Base-by-base conservation (phyloP, 2,113 vertebrate species). In the Cisticola juncidis region DNA sequence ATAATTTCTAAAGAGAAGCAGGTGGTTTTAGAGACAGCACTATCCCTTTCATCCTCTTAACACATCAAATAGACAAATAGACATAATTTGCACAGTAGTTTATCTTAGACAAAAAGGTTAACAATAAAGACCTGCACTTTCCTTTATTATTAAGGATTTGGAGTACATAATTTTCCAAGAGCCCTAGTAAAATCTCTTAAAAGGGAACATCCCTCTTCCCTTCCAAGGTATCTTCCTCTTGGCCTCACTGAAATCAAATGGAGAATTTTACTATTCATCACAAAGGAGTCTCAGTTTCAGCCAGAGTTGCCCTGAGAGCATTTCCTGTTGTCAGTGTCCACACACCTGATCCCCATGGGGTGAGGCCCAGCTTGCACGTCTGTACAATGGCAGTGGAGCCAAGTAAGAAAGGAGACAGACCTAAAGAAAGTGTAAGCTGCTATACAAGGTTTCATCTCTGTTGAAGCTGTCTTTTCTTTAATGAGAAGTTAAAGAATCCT, bases 401-500 rank as follows among this genome's bases (percentile, higher is more conserved):
- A 19, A 80, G n/a, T 25, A 62, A 62, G 69, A 78, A 86, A 91
- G 38, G 33, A 86, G 58, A 50, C 1, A 11, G 23, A 74, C 36
- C 7, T 57, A 38, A 68, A 74, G 36, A 81, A 77, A 80, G 78
- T 25, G 12, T 66, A 54, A 66, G 26, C 15, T 88, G 29, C 65
- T 69, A 25, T 69, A 25, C 20, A 12, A 61, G 56, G 48, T 92
- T 89, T 85, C 45, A 72, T n/a, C 51, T 68, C 91, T 94, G 81
- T 76, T 93, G 74, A 81, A 74, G 13, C 13, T 79, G 68, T 70
- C 88, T 81, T 81, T 84, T 53, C 45, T 50, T 60, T 70, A 66
- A 84, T 70, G 74, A 94, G 91, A 97, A 94, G 13, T 25, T 38
- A 47, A 81, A 91, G n/a, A 62, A 95, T 97, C 44, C 74, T 91